These are phyloP conservation scores for Caenorhabditis auriculariae DNA, from an alignment of 2,888 invertebrate genomes.

Conservation along the genomic window DNA sequence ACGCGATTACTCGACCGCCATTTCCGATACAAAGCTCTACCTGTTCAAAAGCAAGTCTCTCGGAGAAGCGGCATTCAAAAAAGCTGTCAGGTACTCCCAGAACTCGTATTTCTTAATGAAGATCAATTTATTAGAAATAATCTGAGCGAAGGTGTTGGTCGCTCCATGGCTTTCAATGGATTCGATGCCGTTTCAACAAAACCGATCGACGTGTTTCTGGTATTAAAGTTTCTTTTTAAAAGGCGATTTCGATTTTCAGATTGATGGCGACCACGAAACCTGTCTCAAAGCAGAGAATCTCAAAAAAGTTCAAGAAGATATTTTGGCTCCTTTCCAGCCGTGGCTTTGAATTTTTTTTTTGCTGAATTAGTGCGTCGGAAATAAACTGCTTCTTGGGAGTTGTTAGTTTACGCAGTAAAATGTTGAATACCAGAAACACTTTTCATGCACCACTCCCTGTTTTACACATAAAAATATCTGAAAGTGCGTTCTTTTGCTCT, in stretches of 20 bases:
- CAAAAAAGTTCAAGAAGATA: conserved; percentile 23
- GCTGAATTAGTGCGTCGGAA: too few species aligned
- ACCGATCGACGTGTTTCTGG: conserved; percentile 32
- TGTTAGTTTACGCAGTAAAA: too few species aligned
- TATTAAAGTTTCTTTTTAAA: background rate
- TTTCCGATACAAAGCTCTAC: conserved; percentile 31
- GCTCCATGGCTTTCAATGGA: conserved; percentile 41
- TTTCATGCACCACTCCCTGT: background rate
- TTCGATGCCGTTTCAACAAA: conserved; percentile 29
- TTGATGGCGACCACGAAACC: conserved; percentile 52
- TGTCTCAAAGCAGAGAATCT: conserved; percentile 48
- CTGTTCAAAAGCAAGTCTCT: conserved; percentile 51
- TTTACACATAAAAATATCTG: too few species aligned
- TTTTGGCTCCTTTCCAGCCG: conserved; percentile 23
- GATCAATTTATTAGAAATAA: conserved; percentile 20
- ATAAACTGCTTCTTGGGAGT: too few species aligned
- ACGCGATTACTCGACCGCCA: conserved; percentile 30
- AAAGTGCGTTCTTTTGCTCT: too few species aligned
- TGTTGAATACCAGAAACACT: background rate
- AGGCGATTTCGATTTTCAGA: conserved; percentile 13
- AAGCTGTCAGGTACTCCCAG: conserved; percentile 42
- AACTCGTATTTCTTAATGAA: background rate
- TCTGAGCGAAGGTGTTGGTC: conserved; percentile 43
- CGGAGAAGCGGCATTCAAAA: conserved; percentile 49
- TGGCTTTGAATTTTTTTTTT: conserved; percentile 11